Evolutionary conservation across 2,797 vertebrate genomes (phyloP), one percentile per base, ranked within the genome.

Genomic region (Chelonia mydas): DNA sequence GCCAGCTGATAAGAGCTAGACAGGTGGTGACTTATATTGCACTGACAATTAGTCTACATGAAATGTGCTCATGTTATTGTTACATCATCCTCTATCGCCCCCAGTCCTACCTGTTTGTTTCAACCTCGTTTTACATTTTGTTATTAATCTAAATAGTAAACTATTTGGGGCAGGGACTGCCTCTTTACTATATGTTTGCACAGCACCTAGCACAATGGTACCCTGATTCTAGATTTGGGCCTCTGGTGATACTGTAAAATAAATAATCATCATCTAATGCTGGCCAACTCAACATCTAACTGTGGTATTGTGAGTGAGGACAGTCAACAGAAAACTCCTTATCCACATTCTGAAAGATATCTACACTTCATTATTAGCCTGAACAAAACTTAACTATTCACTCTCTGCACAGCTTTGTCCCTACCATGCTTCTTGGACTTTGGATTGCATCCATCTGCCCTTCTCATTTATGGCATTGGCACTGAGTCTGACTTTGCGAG

Each of bases 31-130:
- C 87, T 93, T 93, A 53, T 28, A 68, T 5, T 83, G 16, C 27
- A 41, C 27, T 74, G 93, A 93, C 84, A 97, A 19, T n/a, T 87
- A 16, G 65, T 79, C 54, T 87, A 61, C 47, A 74, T 33, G 53
- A 93, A 90, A 92, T 96, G 68, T 95, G 45, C 50, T 95, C 83
- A 97, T 83, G 19, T 72, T 72, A 72, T 41, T 41, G n/a, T 41
- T 72, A 23, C 4, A 37, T 72, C 21, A 72, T 72, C 37, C 65
- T 11, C 7, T 16, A 19, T 72, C 50, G 84, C 61, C 37, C n/a
- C 23, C 55, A 53, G 0, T 89, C 89, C 90, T 57, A 88, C 23
- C 55, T 8, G 15, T 81, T 92, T 90, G 10, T 50, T 91, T 89
- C 88, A 92, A 53, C 79, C 53, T 83, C 90, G 49, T 81, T 85